phyloP scores from a whole-genome alignment of 1,140 invertebrate genomes.

The Hyles euphorbiae region DNA sequence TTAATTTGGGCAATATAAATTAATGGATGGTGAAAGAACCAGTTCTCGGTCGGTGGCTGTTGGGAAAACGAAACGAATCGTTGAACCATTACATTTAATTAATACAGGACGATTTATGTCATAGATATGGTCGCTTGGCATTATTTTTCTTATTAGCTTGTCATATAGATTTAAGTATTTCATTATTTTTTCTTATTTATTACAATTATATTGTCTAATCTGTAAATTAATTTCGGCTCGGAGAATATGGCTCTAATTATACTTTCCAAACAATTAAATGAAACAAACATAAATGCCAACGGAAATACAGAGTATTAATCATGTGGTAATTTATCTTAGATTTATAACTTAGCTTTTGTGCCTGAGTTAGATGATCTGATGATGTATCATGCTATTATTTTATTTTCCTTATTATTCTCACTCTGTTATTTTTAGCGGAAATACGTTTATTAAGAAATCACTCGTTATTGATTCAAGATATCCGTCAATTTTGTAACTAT shows the following conservation, averaged over 20 bases:
- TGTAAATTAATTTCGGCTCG: no score
- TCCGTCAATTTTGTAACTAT: no score
- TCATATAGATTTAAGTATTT: conserved; percentile 30
- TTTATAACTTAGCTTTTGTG: conserved; percentile 18
- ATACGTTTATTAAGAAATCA: no score
- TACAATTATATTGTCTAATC: no score
- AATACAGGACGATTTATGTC: conserved; percentile 47
- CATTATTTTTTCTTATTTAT: conserved; percentile 27
- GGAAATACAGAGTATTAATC: conserved; percentile 1
- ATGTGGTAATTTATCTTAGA: conserved; percentile 28
- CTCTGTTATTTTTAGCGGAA: no score
- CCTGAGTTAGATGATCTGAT: no score
- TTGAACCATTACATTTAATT: conserved; percentile 54
- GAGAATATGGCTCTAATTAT: no score
- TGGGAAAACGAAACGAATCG: conserved; percentile 37
- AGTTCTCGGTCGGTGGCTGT: conserved; percentile 36
- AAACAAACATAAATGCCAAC: not conserved
- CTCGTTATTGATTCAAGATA: no score
- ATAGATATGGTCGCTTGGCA: conserved; percentile 34
- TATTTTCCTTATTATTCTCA: no score
- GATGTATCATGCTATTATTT: no score
- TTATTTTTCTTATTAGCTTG: conserved; percentile 26
- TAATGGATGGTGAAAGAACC: conserved; percentile 38
- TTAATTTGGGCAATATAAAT: conserved; percentile 50
- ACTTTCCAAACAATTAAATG: no score